Evolutionary conservation across 37 sponge, comb jelly and placozoan species (phyloP), one percentile per base, ranked within the genome.

Genomic region (Amphimedon queenslandica): DNA sequence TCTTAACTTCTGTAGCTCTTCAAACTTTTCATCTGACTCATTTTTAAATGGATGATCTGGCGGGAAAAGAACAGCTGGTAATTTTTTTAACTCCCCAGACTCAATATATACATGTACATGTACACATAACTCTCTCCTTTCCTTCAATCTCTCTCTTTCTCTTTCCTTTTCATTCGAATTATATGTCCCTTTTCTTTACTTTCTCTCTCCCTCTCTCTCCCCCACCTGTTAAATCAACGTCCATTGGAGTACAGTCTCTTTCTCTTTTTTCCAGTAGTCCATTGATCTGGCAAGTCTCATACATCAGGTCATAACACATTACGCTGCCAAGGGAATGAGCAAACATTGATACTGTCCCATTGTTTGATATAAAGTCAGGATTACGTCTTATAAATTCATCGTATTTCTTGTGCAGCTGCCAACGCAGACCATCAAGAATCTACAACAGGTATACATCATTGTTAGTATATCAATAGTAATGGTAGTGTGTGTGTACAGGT

Each of bases 321-420:
- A 94, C 91, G 37, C 91, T 90, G 58, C 95, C 95, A 16, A 94
- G 88, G 27, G 95, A 94, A 63, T 94, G 95, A 30, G 79, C 95
- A 61, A 90, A 57, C 20, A 90, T 31, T 36, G 91, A 90, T 61
- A 94, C 80, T 13, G 83, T 83, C 0, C 95, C 95, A 0, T 79
- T 78, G 33, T 70, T 65, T 20, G 55, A 21, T 30, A 73, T 56
- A 66, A 87, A 94, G 37, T 80, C 41, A 10, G 95, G 95, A 56
- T 90, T 77, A 24, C 72, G 73, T 42, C 78, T 67, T 73, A 89
- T 80, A 67, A 90, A 81, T 13, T 77, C 58, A 1, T 39, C 13
- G 71, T 87, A 90, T 71, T 83, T 71, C 42, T 77, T 80, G 74
- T 93, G 76, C 47, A 93, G 67, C 10, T 55, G 13, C 6, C 69